Conservation (phyloP, 2,113 vertebrate species). For the Sterrhoptilus dennistouni region DNA sequence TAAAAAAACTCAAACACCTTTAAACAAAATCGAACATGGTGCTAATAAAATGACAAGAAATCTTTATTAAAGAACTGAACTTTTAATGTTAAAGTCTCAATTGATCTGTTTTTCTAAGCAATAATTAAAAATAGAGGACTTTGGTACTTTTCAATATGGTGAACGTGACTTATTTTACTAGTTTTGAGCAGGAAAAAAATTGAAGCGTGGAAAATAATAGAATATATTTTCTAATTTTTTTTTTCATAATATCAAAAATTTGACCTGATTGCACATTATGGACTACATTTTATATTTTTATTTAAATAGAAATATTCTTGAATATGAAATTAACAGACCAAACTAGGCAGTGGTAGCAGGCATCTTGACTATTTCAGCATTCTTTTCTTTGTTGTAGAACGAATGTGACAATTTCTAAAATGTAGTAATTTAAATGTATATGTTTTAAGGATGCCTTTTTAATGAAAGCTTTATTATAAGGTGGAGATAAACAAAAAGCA, state of each 20-base stretch:
- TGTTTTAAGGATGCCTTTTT: accelerated
- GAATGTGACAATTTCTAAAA: not conserved
- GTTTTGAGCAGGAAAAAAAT: not conserved
- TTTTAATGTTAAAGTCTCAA: not conserved
- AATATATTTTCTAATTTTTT: not conserved
- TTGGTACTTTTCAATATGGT: not conserved
- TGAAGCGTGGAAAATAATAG: not conserved
- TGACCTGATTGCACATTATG: not conserved
- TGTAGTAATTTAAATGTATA: not conserved
- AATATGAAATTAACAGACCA: not conserved
- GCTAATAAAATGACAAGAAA: not conserved
- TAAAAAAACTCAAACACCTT: not conserved
- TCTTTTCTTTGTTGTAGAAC: not conserved
- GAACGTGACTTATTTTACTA: not conserved
- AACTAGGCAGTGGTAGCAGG: not conserved
- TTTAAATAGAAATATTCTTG: not conserved
- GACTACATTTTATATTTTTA: not conserved
- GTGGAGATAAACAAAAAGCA: not conserved
- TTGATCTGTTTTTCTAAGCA: not conserved
- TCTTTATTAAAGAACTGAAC: not conserved
- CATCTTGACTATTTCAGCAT: not conserved
- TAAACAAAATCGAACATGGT: not conserved
- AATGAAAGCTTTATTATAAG: not conserved
- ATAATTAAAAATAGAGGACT: not conserved
- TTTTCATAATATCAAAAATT: not conserved